Base-by-base conservation (phyloP, 2,113 vertebrate species). In the Aepyceros melampus region DNA sequence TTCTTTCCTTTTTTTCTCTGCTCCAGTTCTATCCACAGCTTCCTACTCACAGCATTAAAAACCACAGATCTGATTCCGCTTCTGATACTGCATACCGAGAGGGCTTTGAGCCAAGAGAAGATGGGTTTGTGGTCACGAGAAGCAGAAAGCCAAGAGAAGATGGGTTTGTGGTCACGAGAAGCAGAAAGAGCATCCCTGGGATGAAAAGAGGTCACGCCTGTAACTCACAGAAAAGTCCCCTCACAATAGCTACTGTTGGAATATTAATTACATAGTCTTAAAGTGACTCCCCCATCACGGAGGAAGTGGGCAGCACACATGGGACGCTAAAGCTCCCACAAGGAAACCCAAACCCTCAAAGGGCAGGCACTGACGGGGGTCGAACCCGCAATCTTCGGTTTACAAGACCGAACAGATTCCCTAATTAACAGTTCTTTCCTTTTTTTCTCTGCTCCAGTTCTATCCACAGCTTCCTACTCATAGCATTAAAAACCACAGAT, bases 371-470 rank as follows among this genome's bases (percentile, higher is more conserved):
- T n/a, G n/a, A n/a, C n/a, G n/a, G n/a, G n/a, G n/a, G n/a, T n/a
- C n/a, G n/a, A n/a, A n/a, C n/a, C n/a, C n/a, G n/a, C n/a, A n/a
- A n/a, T n/a, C n/a, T n/a, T n/a, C n/a, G n/a, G n/a, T n/a, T n/a
- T n/a, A n/a, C n/a, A n/a, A n/a, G n/a, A n/a, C n/a, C n/a, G n/a
- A n/a, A 7, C 6, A 81, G 62, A 76, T 9, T 29, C 51, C n/a
- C 49, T 78, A 33, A 81, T 64, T 53, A 53, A 85, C 33, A 60
- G 25, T 79, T 87, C 62, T 89, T 62, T 71, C 21, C 40, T 49
- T 33, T 60, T 78, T 87, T 36, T 71, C 84, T 97, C n/a, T 95
- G 79, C n/a, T 92, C 51, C 71, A 64, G 25, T 90, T 91, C 64
- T 45, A 92, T 78, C 55, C 79, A 53, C 40, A 86, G 53, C 55